Conservation (phyloP, 2,797 vertebrate genomes). For the Acridotheres tristis region DNA sequence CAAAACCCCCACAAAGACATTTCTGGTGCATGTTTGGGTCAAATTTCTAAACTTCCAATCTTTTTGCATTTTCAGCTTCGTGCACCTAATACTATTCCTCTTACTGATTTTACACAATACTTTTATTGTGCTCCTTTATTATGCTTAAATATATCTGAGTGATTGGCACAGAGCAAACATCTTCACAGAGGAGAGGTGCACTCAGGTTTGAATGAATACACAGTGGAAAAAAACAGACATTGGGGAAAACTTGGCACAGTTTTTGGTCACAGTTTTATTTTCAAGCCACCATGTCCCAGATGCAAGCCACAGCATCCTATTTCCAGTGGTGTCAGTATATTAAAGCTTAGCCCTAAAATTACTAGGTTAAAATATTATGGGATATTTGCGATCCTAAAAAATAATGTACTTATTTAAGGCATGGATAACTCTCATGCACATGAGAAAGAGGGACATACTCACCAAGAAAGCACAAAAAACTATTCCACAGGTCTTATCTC, state of each 20-base stretch:
- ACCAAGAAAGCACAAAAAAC: not conserved
- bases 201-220: not conserved
- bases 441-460: not conserved
- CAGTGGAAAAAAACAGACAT: not conserved
- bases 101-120: not conserved
- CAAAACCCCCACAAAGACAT: not conserved
- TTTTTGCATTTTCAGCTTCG: not conserved
- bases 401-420: not conserved
- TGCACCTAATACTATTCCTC: not conserved
- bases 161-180: not conserved
- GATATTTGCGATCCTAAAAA: not conserved
- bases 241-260: not conserved
- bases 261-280: not conserved
- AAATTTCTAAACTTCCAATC: not conserved
- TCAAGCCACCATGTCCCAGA: not conserved
- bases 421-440: not conserved
- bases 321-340: not conserved
- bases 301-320: not conserved
- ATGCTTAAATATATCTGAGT: not conserved
- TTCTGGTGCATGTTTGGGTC: not conserved
- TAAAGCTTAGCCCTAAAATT: not conserved
- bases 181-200: fast-evolving
- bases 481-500: not conserved
- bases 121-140: not conserved
- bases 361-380: not conserved